Base-by-base conservation (phyloP, 2,113 vertebrate genomes). In the Nerophis lumbriciformis region DNA sequence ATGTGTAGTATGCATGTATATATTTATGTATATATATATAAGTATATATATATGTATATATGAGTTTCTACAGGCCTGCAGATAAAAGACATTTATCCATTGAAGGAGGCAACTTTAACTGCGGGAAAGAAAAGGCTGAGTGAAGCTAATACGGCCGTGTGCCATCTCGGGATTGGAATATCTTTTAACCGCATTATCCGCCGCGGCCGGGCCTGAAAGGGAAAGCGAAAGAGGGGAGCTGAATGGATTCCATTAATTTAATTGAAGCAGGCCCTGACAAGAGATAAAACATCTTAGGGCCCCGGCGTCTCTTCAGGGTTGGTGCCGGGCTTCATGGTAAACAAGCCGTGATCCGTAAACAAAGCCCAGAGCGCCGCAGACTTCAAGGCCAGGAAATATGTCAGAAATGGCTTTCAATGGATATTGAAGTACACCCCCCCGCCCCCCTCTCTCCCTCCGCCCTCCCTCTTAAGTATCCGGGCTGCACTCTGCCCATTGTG, bases 211-310 rank as follows among this genome's bases (percentile, higher is more conserved):
- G 89, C 79, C 93, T 97, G 93, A 97, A 94, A 96, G 91, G 88
- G 90, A 92, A 76, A 71, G 65, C 59, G 16, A 75, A 90, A 92
- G 83, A 91, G 90, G 90, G 77, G 87, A 90, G 85, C 92, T 98
- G 95, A 98, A 96, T 96, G 93, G 92, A 93, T 96, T 87, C 95
- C 96, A 99, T 99, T 99, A 98, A 97, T 98, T 98, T 99, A 98
- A 99, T 99, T 97, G 96, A 96, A 95, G 94, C 85, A 71, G 78
- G 92, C 92, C 90, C 90, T 90, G 93, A 94, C 94, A 93, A 93
- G 92, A 97, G 94, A 97, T 96, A 96, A 97, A 99, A 95, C 94
- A 94, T 94, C 91, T 90, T 88, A 81, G 90, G 80, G 87, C 92
- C 89, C 90, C 28, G 28, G 28, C 88, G 91, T 94, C 94, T 94